These are phyloP conservation scores for Pelodiscus sinensis DNA, from an alignment of 2,113 vertebrate species.

Conservation along the genomic window DNA sequence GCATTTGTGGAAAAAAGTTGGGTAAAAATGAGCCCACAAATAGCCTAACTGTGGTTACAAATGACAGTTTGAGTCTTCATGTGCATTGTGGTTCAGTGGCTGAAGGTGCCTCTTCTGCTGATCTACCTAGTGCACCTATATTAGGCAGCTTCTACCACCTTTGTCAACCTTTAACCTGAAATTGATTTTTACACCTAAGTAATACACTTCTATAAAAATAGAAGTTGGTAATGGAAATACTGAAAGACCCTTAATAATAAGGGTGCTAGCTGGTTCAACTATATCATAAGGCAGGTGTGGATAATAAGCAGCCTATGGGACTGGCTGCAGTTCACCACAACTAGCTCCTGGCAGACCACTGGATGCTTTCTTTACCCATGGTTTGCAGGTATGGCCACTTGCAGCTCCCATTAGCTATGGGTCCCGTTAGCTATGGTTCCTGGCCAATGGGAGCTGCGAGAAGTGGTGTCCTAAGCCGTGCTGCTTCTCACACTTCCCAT, in stretches of 20 bases:
- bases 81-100: not conserved
- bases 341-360: too few relatives aligned
- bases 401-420: too few relatives aligned
- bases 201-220: slow-evolving; percentile 8
- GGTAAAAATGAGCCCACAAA: not conserved
- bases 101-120: not conserved
- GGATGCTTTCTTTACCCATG: too few relatives aligned
- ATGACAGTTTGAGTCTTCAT: not conserved
- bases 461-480: too few relatives aligned
- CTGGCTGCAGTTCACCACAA: too few relatives aligned
- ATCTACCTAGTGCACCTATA: not conserved
- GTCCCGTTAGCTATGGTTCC: too few relatives aligned
- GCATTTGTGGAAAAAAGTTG: not conserved
- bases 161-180: slow-evolving; percentile 15
- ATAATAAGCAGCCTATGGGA: too few relatives aligned
- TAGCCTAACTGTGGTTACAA: not conserved
- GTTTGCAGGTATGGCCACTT: too few relatives aligned
- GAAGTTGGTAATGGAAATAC: slow-evolving; percentile 8
- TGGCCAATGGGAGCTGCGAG: too few relatives aligned
- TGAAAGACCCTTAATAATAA: slow-evolving; percentile 20
- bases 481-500: too few relatives aligned
- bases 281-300: not conserved
- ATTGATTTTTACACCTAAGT: not conserved
- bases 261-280: slow-evolving; percentile 36
- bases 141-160: not conserved